Percentiles rank a stretch among this genome's conserved stretches.
Conservation (phyloP, 30 jellyfish, hydroid and myxozoan genomes). For the Chrysaora quinquecirrha region DNA sequence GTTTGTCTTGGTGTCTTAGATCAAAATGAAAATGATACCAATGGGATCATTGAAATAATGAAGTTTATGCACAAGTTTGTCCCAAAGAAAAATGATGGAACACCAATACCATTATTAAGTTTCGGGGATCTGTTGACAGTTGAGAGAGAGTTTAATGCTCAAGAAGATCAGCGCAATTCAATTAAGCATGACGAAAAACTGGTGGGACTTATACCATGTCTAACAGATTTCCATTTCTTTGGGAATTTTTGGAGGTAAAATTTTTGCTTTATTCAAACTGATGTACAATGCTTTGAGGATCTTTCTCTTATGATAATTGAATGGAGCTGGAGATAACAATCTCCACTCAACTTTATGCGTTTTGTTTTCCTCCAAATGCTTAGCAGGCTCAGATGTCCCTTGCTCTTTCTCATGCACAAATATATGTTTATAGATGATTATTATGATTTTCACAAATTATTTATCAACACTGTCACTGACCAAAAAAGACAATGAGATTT, state of each 20-base stretch:
- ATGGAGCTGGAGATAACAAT: too few relatives aligned
- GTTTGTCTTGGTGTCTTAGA: not conserved
- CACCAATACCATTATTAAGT: constrained; percentile 1
- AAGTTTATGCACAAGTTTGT: not conserved
- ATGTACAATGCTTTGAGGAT: too few relatives aligned
- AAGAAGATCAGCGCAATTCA: constrained; percentile 15
- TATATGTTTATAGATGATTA: too few relatives aligned
- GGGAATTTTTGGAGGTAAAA: constrained; percentile 35
- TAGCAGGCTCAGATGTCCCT: too few relatives aligned
- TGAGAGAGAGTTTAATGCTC: constrained; percentile 22
- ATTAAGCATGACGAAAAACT: not conserved
- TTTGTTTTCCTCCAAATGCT: too few relatives aligned
- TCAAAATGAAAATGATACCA: not conserved
- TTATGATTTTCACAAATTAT: too few relatives aligned
- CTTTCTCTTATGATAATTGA: too few relatives aligned
- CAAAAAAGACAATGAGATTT: too few relatives aligned
- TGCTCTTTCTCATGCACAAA: too few relatives aligned
- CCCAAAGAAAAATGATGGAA: not conserved
- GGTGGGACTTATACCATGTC: constrained; percentile 12
- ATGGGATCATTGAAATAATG: not conserved
- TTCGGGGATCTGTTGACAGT: constrained; percentile 46
- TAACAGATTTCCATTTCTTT: constrained; percentile 19
- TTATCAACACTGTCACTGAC: too few relatives aligned
- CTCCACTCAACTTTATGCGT: too few relatives aligned
- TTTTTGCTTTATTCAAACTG: too few relatives aligned